Evolutionary conservation across 2,888 invertebrate genomes (phyloP).

Genomic region (Dasysyrphus tricinctus): DNA sequence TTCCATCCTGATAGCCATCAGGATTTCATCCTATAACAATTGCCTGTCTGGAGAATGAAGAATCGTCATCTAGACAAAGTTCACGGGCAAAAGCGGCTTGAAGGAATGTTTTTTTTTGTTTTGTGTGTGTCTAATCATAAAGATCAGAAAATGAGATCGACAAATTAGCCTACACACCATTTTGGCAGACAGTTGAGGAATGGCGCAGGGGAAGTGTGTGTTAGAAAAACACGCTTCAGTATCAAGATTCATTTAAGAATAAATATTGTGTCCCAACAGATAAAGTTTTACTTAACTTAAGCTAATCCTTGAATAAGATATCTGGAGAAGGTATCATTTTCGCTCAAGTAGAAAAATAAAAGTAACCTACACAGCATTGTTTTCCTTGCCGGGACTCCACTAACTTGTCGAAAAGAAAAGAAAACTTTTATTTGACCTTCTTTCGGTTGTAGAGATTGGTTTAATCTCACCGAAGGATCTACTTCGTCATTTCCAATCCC

Average conservation of each 20-base stretch:
- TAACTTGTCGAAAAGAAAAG: not conserved
- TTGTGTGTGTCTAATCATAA: constrained; percentile 14
- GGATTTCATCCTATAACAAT: constrained; percentile 8
- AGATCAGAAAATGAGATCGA: constrained; percentile 57
- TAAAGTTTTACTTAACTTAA: constrained; percentile 73
- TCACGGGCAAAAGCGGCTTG: constrained; percentile 25
- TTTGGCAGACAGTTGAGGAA: constrained; percentile 7
- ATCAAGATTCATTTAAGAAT: constrained; percentile 67
- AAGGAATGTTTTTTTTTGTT: constrained; percentile 4
- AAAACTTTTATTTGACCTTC: constrained; percentile 61
- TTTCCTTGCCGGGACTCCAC: not conserved
- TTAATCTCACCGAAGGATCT: constrained; percentile 64
- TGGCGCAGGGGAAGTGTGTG: not conserved
- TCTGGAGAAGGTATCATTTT: constrained; percentile 15
- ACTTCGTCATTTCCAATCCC: constrained; percentile 47
- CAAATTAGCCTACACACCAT: constrained; percentile 57
- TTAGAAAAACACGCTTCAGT: constrained; percentile 38
- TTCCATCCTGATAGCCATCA: constrained; percentile 24
- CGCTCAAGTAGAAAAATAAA: constrained; percentile 23
- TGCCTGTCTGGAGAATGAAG: constrained; percentile 43
- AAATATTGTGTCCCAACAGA: constrained; percentile 69
- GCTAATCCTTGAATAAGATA: constrained; percentile 65
- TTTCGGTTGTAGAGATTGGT: constrained; percentile 55
- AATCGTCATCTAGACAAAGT: constrained; percentile 18
- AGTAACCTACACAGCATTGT: constrained; percentile 13